A percentile compares a stretch with the other conserved stretches of the same genome.
Evolutionary conservation across 2,797 vertebrate species (phyloP).

Genomic region (Telmatherina bonti): DNA sequence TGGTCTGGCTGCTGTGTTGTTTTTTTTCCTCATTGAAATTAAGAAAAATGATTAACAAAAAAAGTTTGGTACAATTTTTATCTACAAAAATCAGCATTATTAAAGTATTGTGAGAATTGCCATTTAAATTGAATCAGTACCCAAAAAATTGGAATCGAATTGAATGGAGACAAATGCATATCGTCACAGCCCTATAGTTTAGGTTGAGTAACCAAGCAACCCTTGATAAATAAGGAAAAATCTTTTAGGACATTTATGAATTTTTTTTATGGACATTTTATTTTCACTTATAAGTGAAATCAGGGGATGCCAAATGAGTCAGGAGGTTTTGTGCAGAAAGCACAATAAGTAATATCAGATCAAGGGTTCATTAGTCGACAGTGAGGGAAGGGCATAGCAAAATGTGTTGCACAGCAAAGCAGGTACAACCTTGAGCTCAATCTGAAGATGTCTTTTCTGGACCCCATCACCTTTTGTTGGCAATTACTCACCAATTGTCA

Average conservation of each 20-base stretch:
- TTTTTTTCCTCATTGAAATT: too few relatives aligned
- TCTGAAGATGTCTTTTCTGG: slow-evolving; percentile 35
- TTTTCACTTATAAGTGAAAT: slow-evolving; percentile 23
- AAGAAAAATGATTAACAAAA: too few relatives aligned
- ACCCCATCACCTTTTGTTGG: slow-evolving; percentile 53
- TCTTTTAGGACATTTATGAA: too few relatives aligned
- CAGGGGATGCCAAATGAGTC: slow-evolving; percentile 26
- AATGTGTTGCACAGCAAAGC: slow-evolving; percentile 31
- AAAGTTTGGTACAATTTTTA: too few relatives aligned
- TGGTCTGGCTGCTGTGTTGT: too few relatives aligned
- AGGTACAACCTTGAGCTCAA: slow-evolving; percentile 62
- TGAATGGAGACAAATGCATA: too few relatives aligned
- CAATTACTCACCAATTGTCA: slow-evolving; percentile 49
- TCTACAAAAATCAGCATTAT: too few relatives aligned
- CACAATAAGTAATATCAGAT: slow-evolving; percentile 35
- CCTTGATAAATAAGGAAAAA: slow-evolving; percentile 8
- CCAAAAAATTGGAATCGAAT: too few relatives aligned
- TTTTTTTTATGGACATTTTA: too few relatives aligned
- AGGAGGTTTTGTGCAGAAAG: slow-evolving; percentile 24
- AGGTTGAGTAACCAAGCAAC: neutral
- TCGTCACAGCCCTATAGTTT: too few relatives aligned
- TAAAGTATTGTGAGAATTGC: too few relatives aligned
- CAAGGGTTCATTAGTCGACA: slow-evolving; percentile 3
- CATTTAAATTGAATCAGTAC: too few relatives aligned
- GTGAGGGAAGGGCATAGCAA: neutral